Percentiles rank a stretch among this genome's conserved stretches.
Conservation (phyloP, 2,888 invertebrate species). For the Drosophila putrida region DNA sequence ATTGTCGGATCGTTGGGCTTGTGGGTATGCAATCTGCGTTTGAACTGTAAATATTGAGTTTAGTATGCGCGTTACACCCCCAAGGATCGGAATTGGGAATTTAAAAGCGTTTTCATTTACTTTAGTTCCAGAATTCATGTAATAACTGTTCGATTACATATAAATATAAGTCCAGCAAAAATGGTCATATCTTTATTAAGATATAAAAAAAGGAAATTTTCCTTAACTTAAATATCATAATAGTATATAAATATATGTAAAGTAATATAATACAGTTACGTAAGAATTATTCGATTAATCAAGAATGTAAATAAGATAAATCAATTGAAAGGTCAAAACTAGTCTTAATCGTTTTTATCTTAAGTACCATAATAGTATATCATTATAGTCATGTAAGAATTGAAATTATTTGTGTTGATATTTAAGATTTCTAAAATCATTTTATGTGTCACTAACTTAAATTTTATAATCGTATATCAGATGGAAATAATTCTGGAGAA, state of each 20-base stretch:
- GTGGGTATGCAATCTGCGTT: slow-evolving; percentile 39
- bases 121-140: neutral
- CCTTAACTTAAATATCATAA: neutral
- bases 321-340: too few relatives aligned
- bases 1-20: slow-evolving; percentile 19
- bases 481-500: neutral
- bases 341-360: too few relatives aligned
- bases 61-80: slow-evolving; percentile 28
- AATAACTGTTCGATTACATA: neutral
- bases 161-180: neutral
- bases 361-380: too few relatives aligned
- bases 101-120: neutral
- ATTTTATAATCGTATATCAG: neutral
- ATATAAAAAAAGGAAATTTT: neutral
- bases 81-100: slow-evolving; percentile 11
- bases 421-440: neutral
- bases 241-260: too few relatives aligned
- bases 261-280: too few relatives aligned
- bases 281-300: too few relatives aligned
- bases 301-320: too few relatives aligned
- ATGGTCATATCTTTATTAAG: too few relatives aligned
- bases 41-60: slow-evolving; percentile 46
- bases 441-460: neutral
- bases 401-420: too few relatives aligned
- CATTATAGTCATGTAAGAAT: too few relatives aligned